phyloP scores from a whole-genome alignment of 2,888 invertebrate genomes.

The Tromatobia lineatoria region DNA sequence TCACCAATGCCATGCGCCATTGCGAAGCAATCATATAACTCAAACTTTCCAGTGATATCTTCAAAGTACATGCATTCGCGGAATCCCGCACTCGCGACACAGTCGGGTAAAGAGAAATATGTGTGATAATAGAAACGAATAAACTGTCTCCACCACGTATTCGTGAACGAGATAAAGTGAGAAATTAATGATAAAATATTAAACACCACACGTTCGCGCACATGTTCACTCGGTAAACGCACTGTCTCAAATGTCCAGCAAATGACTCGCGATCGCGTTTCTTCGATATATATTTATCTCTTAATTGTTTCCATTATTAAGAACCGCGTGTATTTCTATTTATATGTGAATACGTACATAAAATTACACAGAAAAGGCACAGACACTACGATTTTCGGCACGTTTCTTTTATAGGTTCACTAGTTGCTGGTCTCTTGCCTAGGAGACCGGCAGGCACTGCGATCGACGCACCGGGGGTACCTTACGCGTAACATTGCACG shows the following conservation, averaged over 20 bases:
- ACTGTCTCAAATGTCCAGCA: constrained; percentile 40
- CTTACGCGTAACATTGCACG: constrained; percentile 84
- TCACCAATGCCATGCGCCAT: constrained; percentile 89
- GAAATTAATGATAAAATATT: constrained; percentile 22
- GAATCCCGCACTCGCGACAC: constrained; percentile 2
- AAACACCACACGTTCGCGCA: constrained; percentile 45
- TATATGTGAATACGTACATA: neutral
- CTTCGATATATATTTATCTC: constrained; percentile 12
- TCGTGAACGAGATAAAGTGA: constrained; percentile 36
- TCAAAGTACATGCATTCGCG: constrained; percentile 25
- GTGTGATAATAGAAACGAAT: constrained; percentile 11
- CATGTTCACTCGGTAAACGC: constrained; percentile 48
- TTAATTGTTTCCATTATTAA: neutral
- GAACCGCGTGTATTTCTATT: constrained; percentile 2
- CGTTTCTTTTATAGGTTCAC: constrained; percentile 38
- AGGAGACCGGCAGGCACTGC: constrained; percentile 77
- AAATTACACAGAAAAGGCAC: constrained; percentile 29
- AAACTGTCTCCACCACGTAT: constrained; percentile 37
- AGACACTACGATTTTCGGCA: neutral
- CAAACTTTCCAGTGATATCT: constrained; percentile 6
- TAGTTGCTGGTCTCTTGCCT: constrained; percentile 43
- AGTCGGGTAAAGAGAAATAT: neutral
- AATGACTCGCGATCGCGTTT: constrained; percentile 68
- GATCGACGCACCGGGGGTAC: constrained; percentile 77
- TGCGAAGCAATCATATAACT: constrained; percentile 10